Evolutionary conservation across 2,113 vertebrate species (phyloP), one percentile per base, ranked within the genome.

Genomic region (Aphelocoma coerulescens): DNA sequence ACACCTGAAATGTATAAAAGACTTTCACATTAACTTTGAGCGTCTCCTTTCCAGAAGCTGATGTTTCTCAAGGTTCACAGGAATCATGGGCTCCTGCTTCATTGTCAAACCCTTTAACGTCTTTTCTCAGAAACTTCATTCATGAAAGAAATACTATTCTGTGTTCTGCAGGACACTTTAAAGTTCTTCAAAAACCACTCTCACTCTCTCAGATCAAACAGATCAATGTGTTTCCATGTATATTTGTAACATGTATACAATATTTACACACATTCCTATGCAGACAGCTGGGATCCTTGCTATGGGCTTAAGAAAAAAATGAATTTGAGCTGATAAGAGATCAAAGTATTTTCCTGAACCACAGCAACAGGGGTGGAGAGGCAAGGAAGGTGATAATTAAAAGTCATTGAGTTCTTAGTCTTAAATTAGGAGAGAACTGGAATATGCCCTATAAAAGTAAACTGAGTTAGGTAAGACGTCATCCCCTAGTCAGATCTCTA

Each of bases 101-200:
- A 51, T 4, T 51, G 37, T 18, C 27, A 13, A 89, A 77, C 58
- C 0, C 5, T 75, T 27, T 37, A 63, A 72, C 0, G 0, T 44
- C 46, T 79, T 74, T 43, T 49, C 66, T 88, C 43, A 49, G 54
- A 52, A 59, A 67, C 54, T 30, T 75, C 7, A 55, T 75, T 84
- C 11, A 27, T 51, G 16, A 48, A 75, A 82, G 23, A 80, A 94
- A 91, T 11, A 52, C 32, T 48, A 8, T 27, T 71, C 52, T 63
- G 39, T 46, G 52, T 52, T 78, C 48, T 85, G 57, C 28, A 76
- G 66, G 7, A 65, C 32, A 57, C 23, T n/a, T 58, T 5, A 15
- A 33, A 41, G 15, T 74, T 76, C 79, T 82, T 68, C 7, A 68
- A 57, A 30, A 22, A 41, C 4, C 13, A 32, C 43, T 44, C 65